Evolutionary conservation across 2,113 vertebrate species (phyloP).

Genomic region (Lepisosteus osseus): DNA sequence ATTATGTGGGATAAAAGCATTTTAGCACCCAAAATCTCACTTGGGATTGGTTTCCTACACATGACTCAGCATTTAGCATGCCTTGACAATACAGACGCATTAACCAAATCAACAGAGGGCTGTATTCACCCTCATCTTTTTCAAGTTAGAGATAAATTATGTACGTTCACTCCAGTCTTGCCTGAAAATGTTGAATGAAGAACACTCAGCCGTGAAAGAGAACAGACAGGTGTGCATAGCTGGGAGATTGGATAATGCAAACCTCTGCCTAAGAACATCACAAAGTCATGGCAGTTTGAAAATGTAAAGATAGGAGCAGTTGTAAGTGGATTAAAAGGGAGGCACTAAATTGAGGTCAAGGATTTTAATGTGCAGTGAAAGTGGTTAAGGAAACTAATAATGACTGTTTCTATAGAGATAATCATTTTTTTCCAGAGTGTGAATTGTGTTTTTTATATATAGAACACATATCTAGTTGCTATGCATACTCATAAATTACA

Average conservation of each 20-base stretch:
- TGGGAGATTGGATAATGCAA: constrained; percentile 23
- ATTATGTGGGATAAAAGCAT: too few relatives aligned
- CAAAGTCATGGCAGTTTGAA: constrained; percentile 14
- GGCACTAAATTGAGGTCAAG: constrained; percentile 56
- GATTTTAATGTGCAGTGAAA: constrained; percentile 73
- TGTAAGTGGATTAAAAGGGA: constrained; percentile 27
- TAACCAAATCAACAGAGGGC: background rate
- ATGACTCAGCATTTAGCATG: background rate
- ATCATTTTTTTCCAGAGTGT: constrained; percentile 70
- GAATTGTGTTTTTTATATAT: constrained; percentile 72
- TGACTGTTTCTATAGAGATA: constrained; percentile 74
- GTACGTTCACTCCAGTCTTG: background rate
- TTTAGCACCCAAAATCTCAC: too few relatives aligned
- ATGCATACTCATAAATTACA: constrained; percentile 73
- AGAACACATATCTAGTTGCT: constrained; percentile 77
- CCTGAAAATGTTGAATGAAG: background rate
- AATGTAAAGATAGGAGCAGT: constrained; percentile 18
- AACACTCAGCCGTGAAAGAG: constrained; percentile 13
- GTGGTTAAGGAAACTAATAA: constrained; percentile 68
- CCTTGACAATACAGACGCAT: background rate
- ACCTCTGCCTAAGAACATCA: background rate
- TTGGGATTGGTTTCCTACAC: background rate
- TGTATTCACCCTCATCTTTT: background rate
- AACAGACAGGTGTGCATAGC: constrained; percentile 8
- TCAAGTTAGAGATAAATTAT: background rate